Evolutionary conservation across 53 echinoderm and acorn worm genomes (phyloP), one percentile per base, ranked within the genome.

Genomic region (Patiria pectinifera): DNA sequence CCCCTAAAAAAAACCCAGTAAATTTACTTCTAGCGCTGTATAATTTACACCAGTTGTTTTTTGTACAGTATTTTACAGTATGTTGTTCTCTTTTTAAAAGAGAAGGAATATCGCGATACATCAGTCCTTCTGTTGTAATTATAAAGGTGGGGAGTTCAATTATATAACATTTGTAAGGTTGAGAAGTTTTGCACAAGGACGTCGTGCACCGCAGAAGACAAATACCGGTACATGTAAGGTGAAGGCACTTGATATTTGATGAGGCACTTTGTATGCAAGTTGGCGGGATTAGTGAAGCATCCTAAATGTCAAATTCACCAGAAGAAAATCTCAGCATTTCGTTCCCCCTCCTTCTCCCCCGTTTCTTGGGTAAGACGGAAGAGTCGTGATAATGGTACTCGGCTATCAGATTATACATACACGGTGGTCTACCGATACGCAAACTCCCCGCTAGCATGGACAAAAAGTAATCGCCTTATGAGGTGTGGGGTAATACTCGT

Each of bases 251-350:
- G 79, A 88, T 88, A 78, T 13, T 77, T 60, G 43, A 76, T 59
- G 88, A 45, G n/a, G 59, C 77, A 78, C 78, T 88, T 43, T 13
- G 19, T 49, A 45, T 35, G 78, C 58, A 78, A 60, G 26, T 78
- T 59, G 59, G 21, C 16, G 61, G 14, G 44, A 61, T 78, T 78
- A n/a, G 78, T 10, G 21, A 78, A 19, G 48, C 77, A 78, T 88
- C 88, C 43, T 59, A 88, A 88, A 88, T 88, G 88, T 88, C 88
- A 88, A 88, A 88, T 45, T 61, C 45, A 11, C 26, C 78, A 78
- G 58, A 76, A 63, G 59, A 60, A 86, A 88, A 86, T 48, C 71
- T 45, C 19, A 16, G 66, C 66, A 6, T 66, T 85, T n/a, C 60
- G 35, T 24, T 23, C 19, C 74, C 74, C 74, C 0, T 11, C 80